Evolutionary conservation across 2,113 vertebrate genomes (phyloP), one percentile per base, ranked within the genome.

Genomic region (Pangasianodon gigas): DNA sequence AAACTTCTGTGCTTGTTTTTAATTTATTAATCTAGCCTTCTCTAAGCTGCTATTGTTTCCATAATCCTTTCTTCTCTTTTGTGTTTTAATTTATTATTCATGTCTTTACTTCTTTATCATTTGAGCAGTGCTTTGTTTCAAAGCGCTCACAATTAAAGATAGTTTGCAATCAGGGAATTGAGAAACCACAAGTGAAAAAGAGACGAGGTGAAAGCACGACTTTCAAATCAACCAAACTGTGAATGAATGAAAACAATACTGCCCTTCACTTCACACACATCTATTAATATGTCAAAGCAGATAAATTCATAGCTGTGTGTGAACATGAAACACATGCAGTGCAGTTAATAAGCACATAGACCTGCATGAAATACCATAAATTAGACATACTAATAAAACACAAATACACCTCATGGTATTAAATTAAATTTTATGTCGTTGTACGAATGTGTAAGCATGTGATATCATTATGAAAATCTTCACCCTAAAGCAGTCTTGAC

Each of bases 401-500:
- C 74, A 26, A 46, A 46, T 4, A 46, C 41, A 46, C 29, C 8
- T 86, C 24, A 19, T 13, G 14, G 6, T 51, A 3, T 52, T 86
- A 8, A 32, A 85, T 51, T 3, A 21, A 21, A 9, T 10, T 24
- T 46, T 0, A 41, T 7, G 69, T n/a, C 37, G 1, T 37, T 37
- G 37, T 37, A 71, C 1, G 18, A 41, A 41, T 10, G 18, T 7
- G 69, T 19, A 21, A 2, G 69, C 32, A 41, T 41, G 44, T 26
- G 8, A 21, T 41, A 19, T 41, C 32, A 44, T 74, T 9, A 44
- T 13, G 21, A 24, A 77, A 26, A 10, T 24, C 75, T 24, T 26
- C 75, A 79, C 37, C 71, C 37, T 19, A 60, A 10, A 41, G 77
- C 71, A 75, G 81, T 74, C 82, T 65, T 83, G 86, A 87, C 86